Evolutionary conservation across 2,888 invertebrate genomes (phyloP).

Genomic region (Tinea pellionella): DNA sequence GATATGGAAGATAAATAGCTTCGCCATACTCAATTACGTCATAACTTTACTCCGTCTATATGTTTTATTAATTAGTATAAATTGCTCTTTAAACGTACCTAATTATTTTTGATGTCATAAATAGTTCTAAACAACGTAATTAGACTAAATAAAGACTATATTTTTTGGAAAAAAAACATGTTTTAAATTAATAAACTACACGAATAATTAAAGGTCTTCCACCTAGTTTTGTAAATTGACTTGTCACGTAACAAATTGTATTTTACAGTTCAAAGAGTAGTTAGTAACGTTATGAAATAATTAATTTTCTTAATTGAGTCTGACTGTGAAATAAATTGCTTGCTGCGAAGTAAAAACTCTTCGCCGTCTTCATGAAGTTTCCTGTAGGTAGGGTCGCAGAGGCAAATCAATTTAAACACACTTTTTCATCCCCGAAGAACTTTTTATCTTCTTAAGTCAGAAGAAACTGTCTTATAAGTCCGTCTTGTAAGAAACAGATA

Average conservation of each 20-base stretch:
- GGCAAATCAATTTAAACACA: slow-evolving; percentile 13
- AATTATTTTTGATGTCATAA: no score
- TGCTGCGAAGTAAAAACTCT: slow-evolving; percentile 9
- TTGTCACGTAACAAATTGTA: background rate
- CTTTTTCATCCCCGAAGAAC: slow-evolving; percentile 13
- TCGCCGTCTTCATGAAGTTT: slow-evolving; percentile 10
- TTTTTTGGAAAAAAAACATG: no score
- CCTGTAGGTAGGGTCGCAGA: slow-evolving; percentile 12
- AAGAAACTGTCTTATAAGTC: slow-evolving; percentile 10
- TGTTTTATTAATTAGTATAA: background rate
- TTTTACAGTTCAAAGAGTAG: background rate
- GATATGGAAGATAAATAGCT: background rate
- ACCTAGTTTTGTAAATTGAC: background rate
- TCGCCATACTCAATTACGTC: background rate
- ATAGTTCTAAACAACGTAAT: no score
- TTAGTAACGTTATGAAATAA: slow-evolving; percentile 11
- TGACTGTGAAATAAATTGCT: slow-evolving; percentile 12
- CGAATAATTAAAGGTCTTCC: no score
- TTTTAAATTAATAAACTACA: no score
- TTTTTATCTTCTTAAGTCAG: slow-evolving; percentile 14
- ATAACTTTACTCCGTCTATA: background rate
- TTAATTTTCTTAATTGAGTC: slow-evolving; percentile 13
- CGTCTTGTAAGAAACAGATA: slow-evolving; percentile 10
- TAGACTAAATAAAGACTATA: no score
- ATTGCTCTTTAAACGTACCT: background rate